Conservation (phyloP, 2,113 vertebrate species). For the Varanus salvator region DNA sequence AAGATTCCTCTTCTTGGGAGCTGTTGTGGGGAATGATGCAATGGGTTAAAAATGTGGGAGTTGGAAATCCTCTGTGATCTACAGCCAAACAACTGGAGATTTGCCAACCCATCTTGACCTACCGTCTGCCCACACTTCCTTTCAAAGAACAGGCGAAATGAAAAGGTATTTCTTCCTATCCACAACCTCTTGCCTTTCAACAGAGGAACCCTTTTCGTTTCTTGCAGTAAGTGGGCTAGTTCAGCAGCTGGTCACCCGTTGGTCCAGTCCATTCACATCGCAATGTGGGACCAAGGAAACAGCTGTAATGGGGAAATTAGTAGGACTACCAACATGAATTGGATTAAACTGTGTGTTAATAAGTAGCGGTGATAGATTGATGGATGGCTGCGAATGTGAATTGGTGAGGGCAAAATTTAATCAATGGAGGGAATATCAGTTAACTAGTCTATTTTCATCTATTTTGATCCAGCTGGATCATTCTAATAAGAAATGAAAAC, state of each 20-base stretch:
- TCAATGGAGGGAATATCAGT: background rate
- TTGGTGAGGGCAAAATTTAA: background rate
- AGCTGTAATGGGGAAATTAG: background rate
- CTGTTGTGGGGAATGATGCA: no score
- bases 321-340: background rate
- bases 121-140: no score
- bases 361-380: background rate
- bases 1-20: no score
- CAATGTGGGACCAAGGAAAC: background rate
- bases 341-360: background rate
- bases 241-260: background rate
- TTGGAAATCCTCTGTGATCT: background rate
- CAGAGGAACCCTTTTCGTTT: background rate
- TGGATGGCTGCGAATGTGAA: background rate
- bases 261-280: background rate
- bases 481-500: background rate
- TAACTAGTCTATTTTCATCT: background rate
- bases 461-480: background rate
- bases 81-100: no score
- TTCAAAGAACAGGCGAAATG: background rate
- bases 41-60: background rate
- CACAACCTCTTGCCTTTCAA: background rate
- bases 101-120: no score
- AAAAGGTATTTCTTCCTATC: background rate
- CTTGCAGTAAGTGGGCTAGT: background rate